Percentiles rank a stretch among this genome's conserved stretches.
Evolutionary conservation across 2,113 vertebrate species (phyloP).

Genomic region (Catagonus wagneri): DNA sequence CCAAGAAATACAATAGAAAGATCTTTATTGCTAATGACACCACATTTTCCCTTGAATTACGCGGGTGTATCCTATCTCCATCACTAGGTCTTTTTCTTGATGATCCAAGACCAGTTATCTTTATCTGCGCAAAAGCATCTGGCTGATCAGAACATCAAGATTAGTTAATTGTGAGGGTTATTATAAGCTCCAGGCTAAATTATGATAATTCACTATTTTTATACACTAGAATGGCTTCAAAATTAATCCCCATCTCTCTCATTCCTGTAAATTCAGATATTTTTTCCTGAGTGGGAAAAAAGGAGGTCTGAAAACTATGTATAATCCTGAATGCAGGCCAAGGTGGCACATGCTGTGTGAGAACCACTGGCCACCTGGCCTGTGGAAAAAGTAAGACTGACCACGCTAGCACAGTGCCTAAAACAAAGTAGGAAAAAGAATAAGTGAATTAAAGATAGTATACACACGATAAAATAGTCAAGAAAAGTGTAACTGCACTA

Average conservation of each 20-base stretch:
- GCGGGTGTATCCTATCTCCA: neutral
- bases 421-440: neutral
- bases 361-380: neutral
- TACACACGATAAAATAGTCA: neutral
- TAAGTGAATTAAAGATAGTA: neutral
- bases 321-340: neutral
- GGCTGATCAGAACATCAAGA: neutral
- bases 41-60: neutral
- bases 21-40: neutral
- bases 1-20: neutral
- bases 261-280: constrained; percentile 46
- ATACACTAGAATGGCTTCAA: neutral
- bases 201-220: neutral
- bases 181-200: neutral
- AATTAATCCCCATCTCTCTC: neutral
- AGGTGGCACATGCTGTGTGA: neutral
- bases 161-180: neutral
- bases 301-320: neutral
- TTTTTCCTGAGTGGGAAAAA: neutral
- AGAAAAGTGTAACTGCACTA: neutral
- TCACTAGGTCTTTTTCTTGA: neutral
- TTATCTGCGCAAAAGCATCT: neutral
- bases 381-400: neutral
- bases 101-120: neutral
- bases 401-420: neutral